Conservation (phyloP, 2,888 invertebrate genomes). For the Matsumyia berberina region DNA sequence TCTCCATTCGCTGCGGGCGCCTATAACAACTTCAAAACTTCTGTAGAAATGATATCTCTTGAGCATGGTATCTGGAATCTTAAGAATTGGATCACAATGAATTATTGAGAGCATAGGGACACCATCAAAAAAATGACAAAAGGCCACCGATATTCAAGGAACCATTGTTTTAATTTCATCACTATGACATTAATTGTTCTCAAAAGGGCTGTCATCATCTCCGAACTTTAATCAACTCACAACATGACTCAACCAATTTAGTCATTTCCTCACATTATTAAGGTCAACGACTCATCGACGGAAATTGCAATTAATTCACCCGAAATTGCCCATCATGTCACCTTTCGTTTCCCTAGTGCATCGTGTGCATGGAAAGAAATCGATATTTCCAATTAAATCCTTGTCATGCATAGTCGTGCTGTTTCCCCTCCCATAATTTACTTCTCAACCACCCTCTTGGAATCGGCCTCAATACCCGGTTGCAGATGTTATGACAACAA, state of each 20-base stretch:
- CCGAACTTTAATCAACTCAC: slow-evolving; percentile 24
- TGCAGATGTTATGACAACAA: slow-evolving; percentile 33
- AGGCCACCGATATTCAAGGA: too few species aligned
- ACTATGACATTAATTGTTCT: background rate
- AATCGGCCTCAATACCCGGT: slow-evolving; percentile 27
- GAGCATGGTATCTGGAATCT: too few species aligned
- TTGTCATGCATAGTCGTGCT: slow-evolving; percentile 22
- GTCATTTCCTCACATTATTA: slow-evolving; percentile 44
- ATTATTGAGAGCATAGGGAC: too few species aligned
- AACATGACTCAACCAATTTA: slow-evolving; percentile 36
- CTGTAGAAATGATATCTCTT: too few species aligned
- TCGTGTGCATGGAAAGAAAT: slow-evolving; percentile 40
- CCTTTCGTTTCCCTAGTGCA: slow-evolving; percentile 38
- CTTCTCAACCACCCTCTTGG: slow-evolving; percentile 34
- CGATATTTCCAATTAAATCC: slow-evolving; percentile 69
- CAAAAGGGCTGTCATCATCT: slow-evolving; percentile 4
- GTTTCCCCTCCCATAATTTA: background rate
- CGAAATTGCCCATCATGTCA: slow-evolving; percentile 55
- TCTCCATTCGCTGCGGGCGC: too few species aligned
- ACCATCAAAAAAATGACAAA: too few species aligned
- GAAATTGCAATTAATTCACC: slow-evolving; percentile 48
- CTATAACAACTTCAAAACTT: too few species aligned
- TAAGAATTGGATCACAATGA: too few species aligned
- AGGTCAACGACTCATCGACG: slow-evolving; percentile 62
- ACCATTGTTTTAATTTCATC: background rate